These are phyloP conservation scores for Drosophila orosa DNA, from an alignment of 1,140 invertebrate species.

Conservation along the genomic window DNA sequence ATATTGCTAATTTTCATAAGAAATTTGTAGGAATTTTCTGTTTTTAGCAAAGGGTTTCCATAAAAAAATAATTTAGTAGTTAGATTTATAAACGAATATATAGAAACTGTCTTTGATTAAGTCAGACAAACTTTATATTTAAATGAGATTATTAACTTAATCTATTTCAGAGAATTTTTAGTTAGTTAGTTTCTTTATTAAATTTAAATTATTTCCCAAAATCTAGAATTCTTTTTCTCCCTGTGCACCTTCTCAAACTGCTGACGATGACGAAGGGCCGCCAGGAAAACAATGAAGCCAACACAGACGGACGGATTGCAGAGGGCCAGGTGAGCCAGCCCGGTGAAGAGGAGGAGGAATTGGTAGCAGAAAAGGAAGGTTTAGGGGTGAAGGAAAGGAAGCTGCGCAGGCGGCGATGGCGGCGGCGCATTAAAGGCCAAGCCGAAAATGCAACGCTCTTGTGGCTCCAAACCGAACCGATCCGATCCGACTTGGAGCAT, in stretches of 20 bases:
- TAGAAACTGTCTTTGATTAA: neutral
- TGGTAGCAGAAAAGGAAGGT: neutral
- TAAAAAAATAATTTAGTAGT: neutral
- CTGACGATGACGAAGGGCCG: conserved; percentile 81
- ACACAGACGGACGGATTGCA: conserved; percentile 62
- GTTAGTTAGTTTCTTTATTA: too few species aligned
- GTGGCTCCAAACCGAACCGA: conserved; percentile 14
- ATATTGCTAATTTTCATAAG: too few species aligned
- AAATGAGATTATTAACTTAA: too few species aligned
- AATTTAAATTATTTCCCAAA: too few species aligned
- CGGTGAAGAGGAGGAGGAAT: neutral
- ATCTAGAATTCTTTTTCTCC: neutral
- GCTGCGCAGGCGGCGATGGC: conserved; percentile 52
- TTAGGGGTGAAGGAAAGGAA: neutral
- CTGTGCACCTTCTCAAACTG: conserved; percentile 13
- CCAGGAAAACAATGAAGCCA: conserved; percentile 80
- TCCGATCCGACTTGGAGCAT: conserved; percentile 33
- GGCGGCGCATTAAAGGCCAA: conserved; percentile 75
- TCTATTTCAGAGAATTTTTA: neutral
- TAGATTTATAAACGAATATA: neutral
- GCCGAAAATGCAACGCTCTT: conserved; percentile 77
- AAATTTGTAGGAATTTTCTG: too few species aligned
- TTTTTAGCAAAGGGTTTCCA: accelerated
- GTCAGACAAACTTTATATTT: neutral
- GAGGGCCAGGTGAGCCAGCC: conserved; percentile 14